Evolutionary conservation across 2,888 invertebrate species (phyloP).

Genomic region (Phorcus lineatus): DNA sequence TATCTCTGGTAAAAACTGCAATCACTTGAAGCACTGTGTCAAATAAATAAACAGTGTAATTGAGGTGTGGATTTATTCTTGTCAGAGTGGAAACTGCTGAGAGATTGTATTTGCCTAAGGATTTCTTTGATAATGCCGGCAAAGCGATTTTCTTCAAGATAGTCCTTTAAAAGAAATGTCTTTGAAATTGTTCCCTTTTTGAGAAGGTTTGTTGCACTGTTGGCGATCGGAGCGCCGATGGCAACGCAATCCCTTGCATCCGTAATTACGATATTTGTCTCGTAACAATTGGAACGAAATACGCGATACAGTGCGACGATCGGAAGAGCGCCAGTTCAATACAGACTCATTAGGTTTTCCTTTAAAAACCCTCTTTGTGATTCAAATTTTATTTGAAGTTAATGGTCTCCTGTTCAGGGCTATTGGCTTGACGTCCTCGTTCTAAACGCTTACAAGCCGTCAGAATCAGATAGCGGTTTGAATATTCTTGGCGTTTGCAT

Average conservation of each 20-base stretch:
- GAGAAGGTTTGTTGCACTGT: not conserved
- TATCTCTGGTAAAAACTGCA: not conserved
- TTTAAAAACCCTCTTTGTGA: too few species aligned
- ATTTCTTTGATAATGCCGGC: not conserved
- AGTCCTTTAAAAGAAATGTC: conserved; percentile 7
- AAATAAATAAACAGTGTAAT: conserved; percentile 8
- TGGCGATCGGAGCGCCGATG: not conserved
- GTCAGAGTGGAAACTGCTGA: not conserved
- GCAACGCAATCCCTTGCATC: not conserved
- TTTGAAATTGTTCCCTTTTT: not conserved
- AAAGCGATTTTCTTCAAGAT: not conserved
- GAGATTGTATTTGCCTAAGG: conserved; percentile 8
- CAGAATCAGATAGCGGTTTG: too few species aligned
- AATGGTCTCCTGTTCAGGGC: too few species aligned
- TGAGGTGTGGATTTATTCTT: not conserved
- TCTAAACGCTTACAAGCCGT: too few species aligned
- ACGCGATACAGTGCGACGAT: not conserved
- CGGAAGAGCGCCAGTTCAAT: too few species aligned
- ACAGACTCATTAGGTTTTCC: too few species aligned
- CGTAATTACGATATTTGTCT: not conserved
- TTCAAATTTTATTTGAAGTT: too few species aligned
- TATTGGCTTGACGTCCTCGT: too few species aligned
- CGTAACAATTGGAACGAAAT: not conserved
- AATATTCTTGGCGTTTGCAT: too few species aligned
- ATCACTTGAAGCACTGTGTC: not conserved